Evolutionary conservation across 2,888 invertebrate genomes (phyloP).

Genomic region (Drosophila prostipennis): DNA sequence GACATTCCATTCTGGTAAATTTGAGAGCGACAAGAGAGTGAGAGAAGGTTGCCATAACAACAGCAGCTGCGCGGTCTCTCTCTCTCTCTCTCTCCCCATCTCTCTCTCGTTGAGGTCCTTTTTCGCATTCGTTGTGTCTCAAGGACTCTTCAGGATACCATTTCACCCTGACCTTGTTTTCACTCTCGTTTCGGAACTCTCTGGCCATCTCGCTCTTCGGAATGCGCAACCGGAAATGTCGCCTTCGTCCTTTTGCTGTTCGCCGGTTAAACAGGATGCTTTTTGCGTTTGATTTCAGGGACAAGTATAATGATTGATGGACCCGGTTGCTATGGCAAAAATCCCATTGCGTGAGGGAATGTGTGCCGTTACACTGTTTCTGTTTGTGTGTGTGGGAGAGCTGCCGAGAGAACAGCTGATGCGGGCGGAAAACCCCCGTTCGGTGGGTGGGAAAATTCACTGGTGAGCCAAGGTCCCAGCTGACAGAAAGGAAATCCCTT

Average conservation of each 20-base stretch:
- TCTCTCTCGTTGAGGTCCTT: constrained; percentile 7
- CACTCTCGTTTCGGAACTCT: constrained; percentile 19
- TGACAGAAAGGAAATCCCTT: constrained; percentile 24
- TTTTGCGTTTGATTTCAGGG: constrained; percentile 84
- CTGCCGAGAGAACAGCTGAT: constrained; percentile 20
- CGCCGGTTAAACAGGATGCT: constrained; percentile 78
- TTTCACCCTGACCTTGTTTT: constrained; percentile 59
- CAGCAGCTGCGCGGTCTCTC: constrained; percentile 47
- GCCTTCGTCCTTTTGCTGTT: constrained; percentile 60
- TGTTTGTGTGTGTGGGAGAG: constrained; percentile 3
- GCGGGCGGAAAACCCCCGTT: constrained; percentile 22
- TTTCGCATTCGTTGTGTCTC: constrained; percentile 46
- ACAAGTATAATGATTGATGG: constrained; percentile 81
- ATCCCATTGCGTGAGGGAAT: constrained; percentile 42
- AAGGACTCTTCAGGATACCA: constrained; percentile 52
- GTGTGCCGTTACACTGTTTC: neutral
- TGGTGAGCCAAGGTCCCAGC: constrained; percentile 5
- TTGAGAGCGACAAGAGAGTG: constrained; percentile 1
- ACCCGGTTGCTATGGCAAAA: constrained; percentile 69
- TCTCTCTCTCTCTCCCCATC: neutral
- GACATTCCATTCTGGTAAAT: neutral
- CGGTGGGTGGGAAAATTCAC: constrained; percentile 20
- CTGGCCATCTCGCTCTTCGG: constrained; percentile 26
- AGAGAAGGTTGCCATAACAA: constrained; percentile 39
- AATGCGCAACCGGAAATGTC: constrained; percentile 61